Evolutionary conservation across 2,113 vertebrate genomes (phyloP).

Genomic region (Prochilodus magdalenae): DNA sequence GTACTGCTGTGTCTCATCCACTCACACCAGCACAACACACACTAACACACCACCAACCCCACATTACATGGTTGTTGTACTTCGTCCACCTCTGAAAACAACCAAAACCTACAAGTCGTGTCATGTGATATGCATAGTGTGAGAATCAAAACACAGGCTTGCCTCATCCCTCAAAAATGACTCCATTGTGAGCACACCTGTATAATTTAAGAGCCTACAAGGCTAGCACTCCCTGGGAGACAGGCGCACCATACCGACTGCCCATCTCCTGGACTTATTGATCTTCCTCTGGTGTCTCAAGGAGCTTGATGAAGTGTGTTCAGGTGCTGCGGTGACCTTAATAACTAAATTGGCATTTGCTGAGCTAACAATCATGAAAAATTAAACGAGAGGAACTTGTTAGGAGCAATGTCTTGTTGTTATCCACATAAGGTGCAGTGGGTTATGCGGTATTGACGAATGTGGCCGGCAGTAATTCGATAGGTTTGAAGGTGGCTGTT

Average conservation of each 20-base stretch:
- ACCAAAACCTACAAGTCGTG: no score
- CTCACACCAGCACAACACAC: no score
- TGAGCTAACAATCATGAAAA: constrained; percentile 58
- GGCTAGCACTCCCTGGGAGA: constrained; percentile 18
- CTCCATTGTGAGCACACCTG: constrained; percentile 13
- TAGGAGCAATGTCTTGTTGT: constrained; percentile 45
- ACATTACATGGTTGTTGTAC: no score
- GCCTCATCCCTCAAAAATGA: neutral
- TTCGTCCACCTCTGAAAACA: no score
- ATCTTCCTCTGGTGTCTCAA: constrained; percentile 60
- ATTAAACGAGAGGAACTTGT: constrained; percentile 44
- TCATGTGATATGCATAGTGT: no score
- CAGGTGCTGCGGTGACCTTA: constrained; percentile 54
- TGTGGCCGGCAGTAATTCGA: constrained; percentile 51
- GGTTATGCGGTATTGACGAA: constrained; percentile 37
- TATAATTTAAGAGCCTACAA: constrained; percentile 33
- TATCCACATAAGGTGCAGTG: constrained; percentile 48
- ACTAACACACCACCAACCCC: no score
- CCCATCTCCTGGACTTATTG: constrained; percentile 20
- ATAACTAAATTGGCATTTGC: constrained; percentile 50
- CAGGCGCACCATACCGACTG: constrained; percentile 1
- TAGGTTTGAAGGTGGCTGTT: constrained; percentile 40
- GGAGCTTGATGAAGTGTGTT: constrained; percentile 55
- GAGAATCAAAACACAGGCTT: neutral
- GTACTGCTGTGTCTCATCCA: no score